These are phyloP conservation scores for Reticulitermes lucifugus DNA, from an alignment of 2,888 invertebrate species.

Conservation along the genomic window DNA sequence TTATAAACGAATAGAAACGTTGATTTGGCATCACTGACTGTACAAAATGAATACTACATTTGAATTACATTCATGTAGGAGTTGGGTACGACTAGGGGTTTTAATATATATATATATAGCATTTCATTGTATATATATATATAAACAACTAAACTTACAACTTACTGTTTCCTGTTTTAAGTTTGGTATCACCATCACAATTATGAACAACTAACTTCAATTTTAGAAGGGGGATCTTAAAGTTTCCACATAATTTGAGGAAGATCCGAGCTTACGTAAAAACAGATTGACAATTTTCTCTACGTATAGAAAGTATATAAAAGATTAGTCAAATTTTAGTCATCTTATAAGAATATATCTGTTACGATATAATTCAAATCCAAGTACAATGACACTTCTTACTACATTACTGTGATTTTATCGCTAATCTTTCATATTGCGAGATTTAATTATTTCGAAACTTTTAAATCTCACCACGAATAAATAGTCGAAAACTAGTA, in stretches of 20 bases:
- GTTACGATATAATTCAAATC: neutral
- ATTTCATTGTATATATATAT: constrained; percentile 10
- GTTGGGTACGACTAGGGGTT: neutral
- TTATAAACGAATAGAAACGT: constrained; percentile 22
- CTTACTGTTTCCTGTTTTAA: neutral
- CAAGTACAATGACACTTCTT: neutral
- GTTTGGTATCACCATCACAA: constrained; percentile 30
- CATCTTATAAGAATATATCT: neutral
- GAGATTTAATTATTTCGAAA: too few relatives aligned
- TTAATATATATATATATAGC: neutral
- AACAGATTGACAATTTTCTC: constrained; percentile 26
- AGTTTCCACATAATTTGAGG: constrained; percentile 15
- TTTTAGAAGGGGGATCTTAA: neutral
- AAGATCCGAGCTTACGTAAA: constrained; percentile 19
- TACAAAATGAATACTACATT: constrained; percentile 24
- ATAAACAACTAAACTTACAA: constrained; percentile 31
- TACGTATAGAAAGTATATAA: neutral
- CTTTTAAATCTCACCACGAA: too few relatives aligned
- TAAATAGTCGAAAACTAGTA: too few relatives aligned
- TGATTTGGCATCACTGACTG: constrained; percentile 23
- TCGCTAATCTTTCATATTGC: too few relatives aligned
- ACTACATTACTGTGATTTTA: too few relatives aligned
- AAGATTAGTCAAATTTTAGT: neutral
- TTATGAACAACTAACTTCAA: constrained; percentile 25
- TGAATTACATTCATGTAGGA: constrained; percentile 24